Base-by-base conservation (phyloP, 1,140 invertebrate species). In the Temnothorax curvispinosus region DNA sequence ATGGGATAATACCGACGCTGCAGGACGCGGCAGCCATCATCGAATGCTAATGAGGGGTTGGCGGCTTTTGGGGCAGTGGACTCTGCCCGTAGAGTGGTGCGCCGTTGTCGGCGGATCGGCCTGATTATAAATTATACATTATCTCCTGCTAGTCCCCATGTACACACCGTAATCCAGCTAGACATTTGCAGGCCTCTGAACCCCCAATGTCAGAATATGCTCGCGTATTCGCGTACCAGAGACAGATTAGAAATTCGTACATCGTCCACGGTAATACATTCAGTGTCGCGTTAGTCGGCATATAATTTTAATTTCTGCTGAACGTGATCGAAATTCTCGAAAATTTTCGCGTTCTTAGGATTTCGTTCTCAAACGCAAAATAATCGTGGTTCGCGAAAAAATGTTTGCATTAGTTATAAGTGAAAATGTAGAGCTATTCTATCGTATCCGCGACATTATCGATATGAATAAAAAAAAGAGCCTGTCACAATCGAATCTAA, bases 101-200 rank as follows among this genome's bases (percentile, higher is more conserved):
- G 86, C 80, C 84, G 78, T 85, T 87, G 87, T 87, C 89, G 87
- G 92, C 92, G 92, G 90, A 93, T 94, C 95, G 92, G 93, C 89
- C 94, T 95, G 95, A 95, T 95, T 95, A 95, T 95, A 95, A 95
- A 95, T 95, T 95, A 95, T 95, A 94, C 94, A 95, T 95, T 95
- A 95, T 94, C 94, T 95, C 91, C 85, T 85, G 92, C 90, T 92
- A 90, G 90, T 89, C 92, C 87, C 90, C 88, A 89, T 93, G 92
- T 93, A 93, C 90, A 91, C 92, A 92, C 90, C 88, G 90, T 90
- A 93, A 94, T 93, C 89, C 89, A 92, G 84, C 88, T 90, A 90
- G 87, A 89, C 88, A 65, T 87, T 78, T 71, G 77, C 71, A 80
- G 58, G 65, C 87, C 74, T 75, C 78, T 87, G 65, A 91, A 75